A percentile compares a stretch with the other conserved stretches of the same genome.
These are phyloP conservation scores for Biston stratarius DNA, from an alignment of 2,888 invertebrate genomes.

Conservation along the genomic window DNA sequence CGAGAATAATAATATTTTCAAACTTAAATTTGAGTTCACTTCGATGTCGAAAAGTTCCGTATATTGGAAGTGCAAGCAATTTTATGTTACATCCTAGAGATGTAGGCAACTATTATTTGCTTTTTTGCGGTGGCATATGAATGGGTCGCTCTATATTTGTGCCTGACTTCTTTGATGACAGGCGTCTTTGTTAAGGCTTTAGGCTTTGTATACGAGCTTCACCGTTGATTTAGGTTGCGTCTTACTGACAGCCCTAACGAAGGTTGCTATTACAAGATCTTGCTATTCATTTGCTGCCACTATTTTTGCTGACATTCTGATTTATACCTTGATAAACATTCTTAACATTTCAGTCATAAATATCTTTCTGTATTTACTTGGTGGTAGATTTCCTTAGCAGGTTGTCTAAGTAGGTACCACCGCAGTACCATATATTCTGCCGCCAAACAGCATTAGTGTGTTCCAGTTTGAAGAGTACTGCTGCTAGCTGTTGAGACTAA, in stretches of 20 bases:
- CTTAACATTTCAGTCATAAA: neutral
- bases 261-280: neutral
- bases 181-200: conserved; percentile 24
- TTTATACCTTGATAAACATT: neutral
- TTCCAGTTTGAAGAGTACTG: too few species aligned
- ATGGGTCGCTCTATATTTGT: conserved; percentile 28
- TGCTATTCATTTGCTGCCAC: neutral
- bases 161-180: conserved; percentile 30
- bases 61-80: neutral
- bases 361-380: neutral
- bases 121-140: conserved; percentile 31
- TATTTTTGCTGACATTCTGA: neutral
- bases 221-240: conserved; percentile 17
- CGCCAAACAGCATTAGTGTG: too few species aligned
- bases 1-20: neutral
- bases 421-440: too few species aligned
- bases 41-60: conserved; percentile 19
- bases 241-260: conserved; percentile 21
- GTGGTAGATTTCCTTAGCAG: too few species aligned
- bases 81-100: conserved; percentile 2
- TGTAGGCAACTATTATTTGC: conserved; percentile 22
- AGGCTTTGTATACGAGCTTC: conserved; percentile 4
- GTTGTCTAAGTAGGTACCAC: too few species aligned
- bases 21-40: neutral
- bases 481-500: too few species aligned